phyloP scores from a whole-genome alignment of 1,140 invertebrate genomes.

The Galleria mellonella region DNA sequence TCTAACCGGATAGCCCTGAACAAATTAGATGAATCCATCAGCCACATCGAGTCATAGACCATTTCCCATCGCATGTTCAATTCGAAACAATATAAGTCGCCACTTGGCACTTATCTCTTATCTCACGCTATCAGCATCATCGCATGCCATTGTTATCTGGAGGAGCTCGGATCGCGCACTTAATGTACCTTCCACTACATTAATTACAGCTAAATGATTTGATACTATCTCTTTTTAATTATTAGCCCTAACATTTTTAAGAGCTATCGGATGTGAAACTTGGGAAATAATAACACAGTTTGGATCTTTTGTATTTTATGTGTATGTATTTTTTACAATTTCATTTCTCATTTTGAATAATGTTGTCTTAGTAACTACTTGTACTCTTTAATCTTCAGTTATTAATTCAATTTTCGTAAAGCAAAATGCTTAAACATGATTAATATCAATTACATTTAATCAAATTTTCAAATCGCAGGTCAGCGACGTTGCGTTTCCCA shows the following conservation, averaged over 20 bases:
- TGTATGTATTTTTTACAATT: too few relatives aligned
- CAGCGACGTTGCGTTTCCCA: too few relatives aligned
- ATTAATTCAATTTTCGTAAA: too few relatives aligned
- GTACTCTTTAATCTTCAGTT: too few relatives aligned
- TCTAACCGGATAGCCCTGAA: not conserved
- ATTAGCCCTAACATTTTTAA: conserved; percentile 5
- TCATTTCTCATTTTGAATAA: too few relatives aligned
- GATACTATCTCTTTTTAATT: conserved; percentile 46
- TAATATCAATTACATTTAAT: too few relatives aligned
- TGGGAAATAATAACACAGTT: too few relatives aligned
- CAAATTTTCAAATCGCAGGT: too few relatives aligned
- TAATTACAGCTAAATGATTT: conserved; percentile 43
- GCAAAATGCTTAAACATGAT: too few relatives aligned
- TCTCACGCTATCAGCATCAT: conserved; percentile 42
- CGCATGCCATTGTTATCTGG: conserved; percentile 54
- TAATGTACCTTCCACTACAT: conserved; percentile 45
- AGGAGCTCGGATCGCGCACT: conserved; percentile 22
- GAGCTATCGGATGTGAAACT: too few relatives aligned
- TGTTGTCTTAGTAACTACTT: too few relatives aligned
- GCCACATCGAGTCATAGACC: not conserved
- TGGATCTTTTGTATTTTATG: too few relatives aligned
- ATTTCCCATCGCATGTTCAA: conserved; percentile 28
- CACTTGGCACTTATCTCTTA: conserved; percentile 35
- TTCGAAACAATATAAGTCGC: conserved; percentile 46
- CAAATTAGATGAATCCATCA: conserved; percentile 1